Percentiles rank a stretch among this genome's conserved stretches.
Conservation (phyloP, 2,888 invertebrate species). For the Tinea semifulvella region DNA sequence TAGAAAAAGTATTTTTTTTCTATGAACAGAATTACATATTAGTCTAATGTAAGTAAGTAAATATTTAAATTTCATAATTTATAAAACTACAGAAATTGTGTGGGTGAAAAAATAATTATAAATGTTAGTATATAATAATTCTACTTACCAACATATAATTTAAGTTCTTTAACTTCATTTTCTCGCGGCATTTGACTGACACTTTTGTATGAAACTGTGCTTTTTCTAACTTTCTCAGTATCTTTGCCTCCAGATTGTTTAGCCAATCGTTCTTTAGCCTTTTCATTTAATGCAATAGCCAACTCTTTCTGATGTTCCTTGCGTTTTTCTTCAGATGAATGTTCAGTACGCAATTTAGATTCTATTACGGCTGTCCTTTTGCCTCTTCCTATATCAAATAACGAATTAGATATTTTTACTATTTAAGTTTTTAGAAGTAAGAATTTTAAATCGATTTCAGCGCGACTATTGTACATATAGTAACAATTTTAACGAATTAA, state of each 20-base stretch:
- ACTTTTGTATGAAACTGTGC: constrained; percentile 94
- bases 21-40: no score
- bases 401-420: constrained; percentile 12
- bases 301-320: constrained; percentile 97
- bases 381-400: constrained; percentile 63
- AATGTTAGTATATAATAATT: neutral
- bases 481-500: constrained; percentile 11
- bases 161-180: constrained; percentile 90
- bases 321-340: constrained; percentile 96
- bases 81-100: no score
- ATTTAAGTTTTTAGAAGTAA: neutral
- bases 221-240: constrained; percentile 89
- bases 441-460: neutral
- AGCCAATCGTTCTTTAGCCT: constrained; percentile 90
- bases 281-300: constrained; percentile 88
- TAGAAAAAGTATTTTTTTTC: no score
- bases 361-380: constrained; percentile 92
- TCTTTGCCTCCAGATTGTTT: constrained; percentile 88
- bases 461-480: constrained; percentile 19
- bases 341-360: constrained; percentile 91
- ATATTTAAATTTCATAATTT: no score
- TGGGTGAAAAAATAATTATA: neutral
- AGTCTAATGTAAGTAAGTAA: no score
- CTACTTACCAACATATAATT: constrained; percentile 89
- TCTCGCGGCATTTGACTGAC: constrained; percentile 93